Conservation (phyloP, 2,888 invertebrate species). For the Nesidiocoris tenuis region DNA sequence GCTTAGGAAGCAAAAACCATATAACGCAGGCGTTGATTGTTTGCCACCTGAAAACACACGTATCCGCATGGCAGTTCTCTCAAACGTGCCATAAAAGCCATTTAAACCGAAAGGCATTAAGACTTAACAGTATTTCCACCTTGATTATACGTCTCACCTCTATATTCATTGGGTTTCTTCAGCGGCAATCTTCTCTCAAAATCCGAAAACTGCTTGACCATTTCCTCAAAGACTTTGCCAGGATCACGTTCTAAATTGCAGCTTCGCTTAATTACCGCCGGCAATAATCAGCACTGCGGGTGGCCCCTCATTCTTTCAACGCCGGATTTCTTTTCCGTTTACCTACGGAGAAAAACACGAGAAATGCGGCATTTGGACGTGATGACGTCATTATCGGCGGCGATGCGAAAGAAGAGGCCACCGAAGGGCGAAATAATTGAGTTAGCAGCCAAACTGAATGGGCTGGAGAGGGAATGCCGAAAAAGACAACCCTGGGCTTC, state of each 20-base stretch:
- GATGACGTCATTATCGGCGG: neutral
- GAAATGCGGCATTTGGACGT: neutral
- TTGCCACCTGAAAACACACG: too few species aligned
- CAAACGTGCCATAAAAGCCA: too few species aligned
- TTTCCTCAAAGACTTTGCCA: neutral
- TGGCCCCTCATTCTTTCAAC: neutral
- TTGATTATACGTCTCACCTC: neutral
- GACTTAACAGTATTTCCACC: neutral
- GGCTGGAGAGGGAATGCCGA: neutral
- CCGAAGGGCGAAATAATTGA: slow-evolving; percentile 21
- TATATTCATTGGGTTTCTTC: neutral
- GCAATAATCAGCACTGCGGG: neutral
- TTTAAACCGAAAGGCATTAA: too few species aligned
- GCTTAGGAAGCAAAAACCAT: too few species aligned
- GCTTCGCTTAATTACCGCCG: neutral
- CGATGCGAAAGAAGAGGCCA: neutral
- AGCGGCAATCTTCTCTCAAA: neutral
- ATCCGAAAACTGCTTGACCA: too few species aligned
- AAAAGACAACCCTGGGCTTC: slow-evolving; percentile 1
- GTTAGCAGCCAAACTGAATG: slow-evolving; percentile 12
- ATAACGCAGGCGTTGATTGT: too few species aligned
- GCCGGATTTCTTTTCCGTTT: too few species aligned
- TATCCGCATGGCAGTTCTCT: too few species aligned
- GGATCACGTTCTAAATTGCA: neutral
- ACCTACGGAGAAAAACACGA: neutral